Evolutionary conservation across 2,797 vertebrate genomes (phyloP).

Genomic region (Thripadectes ignobilis): DNA sequence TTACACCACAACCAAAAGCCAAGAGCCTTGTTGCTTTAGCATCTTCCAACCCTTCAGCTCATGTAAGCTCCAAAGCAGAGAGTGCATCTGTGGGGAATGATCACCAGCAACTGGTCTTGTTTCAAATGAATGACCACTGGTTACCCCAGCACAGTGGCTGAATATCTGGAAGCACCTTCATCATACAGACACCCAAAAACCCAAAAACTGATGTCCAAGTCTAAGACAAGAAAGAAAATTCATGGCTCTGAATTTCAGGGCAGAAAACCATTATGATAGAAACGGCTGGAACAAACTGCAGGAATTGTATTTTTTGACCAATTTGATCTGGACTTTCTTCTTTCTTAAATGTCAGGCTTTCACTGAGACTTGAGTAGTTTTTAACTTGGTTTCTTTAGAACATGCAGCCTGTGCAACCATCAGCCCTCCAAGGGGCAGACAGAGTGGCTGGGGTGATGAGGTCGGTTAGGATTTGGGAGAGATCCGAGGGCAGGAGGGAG

Average conservation of each 20-base stretch:
- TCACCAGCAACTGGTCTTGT: neutral
- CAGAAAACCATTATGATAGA: neutral
- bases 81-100: accelerated
- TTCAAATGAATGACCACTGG: neutral
- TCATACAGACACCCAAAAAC: neutral
- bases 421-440: neutral
- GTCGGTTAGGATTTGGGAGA: neutral
- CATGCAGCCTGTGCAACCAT: neutral
- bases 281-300: neutral
- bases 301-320: accelerated
- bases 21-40: neutral
- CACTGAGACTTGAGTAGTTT: neutral
- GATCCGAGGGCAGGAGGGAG: neutral
- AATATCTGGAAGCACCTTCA: neutral
- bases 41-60: neutral
- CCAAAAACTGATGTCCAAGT: neutral
- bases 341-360: neutral
- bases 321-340: neutral
- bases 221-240: neutral
- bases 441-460: neutral
- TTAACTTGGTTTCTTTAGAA: neutral
- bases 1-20: neutral
- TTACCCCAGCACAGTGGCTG: neutral
- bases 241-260: neutral
- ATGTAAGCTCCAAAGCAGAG: neutral